Evolutionary conservation across 2,888 invertebrate genomes (phyloP).

Genomic region (Hybos culiciformis): DNA sequence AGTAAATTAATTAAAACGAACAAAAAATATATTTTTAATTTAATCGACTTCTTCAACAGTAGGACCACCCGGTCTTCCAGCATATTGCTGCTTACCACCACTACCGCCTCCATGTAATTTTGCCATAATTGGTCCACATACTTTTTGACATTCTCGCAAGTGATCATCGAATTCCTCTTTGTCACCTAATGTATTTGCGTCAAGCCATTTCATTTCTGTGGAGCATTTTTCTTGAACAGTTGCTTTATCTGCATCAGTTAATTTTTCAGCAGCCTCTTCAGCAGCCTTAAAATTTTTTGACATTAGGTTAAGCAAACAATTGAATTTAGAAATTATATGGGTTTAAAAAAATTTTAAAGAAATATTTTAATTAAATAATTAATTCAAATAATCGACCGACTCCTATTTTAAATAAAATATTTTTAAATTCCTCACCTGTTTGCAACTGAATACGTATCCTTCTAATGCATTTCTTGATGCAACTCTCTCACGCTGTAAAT

Average conservation of each 20-base stretch:
- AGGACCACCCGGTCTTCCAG: slow-evolving; percentile 38
- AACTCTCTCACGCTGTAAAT: slow-evolving; percentile 52
- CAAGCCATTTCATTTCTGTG: slow-evolving; percentile 65
- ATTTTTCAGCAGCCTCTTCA: slow-evolving; percentile 47
- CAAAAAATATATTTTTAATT: slow-evolving; percentile 11
- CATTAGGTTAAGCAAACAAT: slow-evolving; percentile 19
- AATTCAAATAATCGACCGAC: too few species aligned
- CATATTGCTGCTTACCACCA: slow-evolving; percentile 41
- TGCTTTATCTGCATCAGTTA: slow-evolving; percentile 57
- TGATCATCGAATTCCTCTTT: slow-evolving; percentile 66
- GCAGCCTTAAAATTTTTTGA: too few species aligned
- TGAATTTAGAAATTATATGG: not conserved
- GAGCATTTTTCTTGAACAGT: slow-evolving; percentile 53
- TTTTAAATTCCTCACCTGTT: slow-evolving; percentile 37
- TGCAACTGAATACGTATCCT: slow-evolving; percentile 56
- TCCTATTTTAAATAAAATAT: not conserved
- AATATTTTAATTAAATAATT: not conserved
- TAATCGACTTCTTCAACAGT: slow-evolving; percentile 62
- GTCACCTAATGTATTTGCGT: slow-evolving; percentile 61
- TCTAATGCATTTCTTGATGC: slow-evolving; percentile 64
- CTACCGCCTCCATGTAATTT: slow-evolving; percentile 62
- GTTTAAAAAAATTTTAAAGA: not conserved
- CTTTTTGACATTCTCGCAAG: slow-evolving; percentile 57
- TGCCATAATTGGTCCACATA: slow-evolving; percentile 68
- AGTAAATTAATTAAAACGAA: too few species aligned